Percentiles rank a stretch among this genome's conserved stretches.
Conservation (phyloP, 2,797 vertebrate genomes). For the Otolemur crassicaudatus region DNA sequence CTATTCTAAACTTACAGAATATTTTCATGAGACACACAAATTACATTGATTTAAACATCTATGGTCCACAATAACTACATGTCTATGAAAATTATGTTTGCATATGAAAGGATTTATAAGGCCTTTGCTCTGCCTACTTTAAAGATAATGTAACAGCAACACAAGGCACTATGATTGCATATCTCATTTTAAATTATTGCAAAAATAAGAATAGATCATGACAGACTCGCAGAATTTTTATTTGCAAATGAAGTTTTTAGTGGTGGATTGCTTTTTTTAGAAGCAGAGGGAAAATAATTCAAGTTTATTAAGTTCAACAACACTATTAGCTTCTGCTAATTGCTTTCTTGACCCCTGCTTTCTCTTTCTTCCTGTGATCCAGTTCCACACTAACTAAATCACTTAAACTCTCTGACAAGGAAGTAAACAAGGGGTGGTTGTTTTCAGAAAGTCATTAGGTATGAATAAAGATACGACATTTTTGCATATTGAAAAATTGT, state of each 20-base stretch:
- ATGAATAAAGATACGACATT: conserved; percentile 7
- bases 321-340: conserved; percentile 17
- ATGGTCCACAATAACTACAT: neutral
- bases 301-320: neutral
- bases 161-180: neutral
- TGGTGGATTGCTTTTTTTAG: neutral
- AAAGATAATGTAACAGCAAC: neutral
- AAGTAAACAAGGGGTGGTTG: conserved; percentile 14
- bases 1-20: neutral
- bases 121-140: neutral
- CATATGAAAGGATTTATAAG: neutral
- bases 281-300: neutral
- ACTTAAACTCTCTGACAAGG: neutral
- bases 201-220: neutral
- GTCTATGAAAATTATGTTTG: neutral
- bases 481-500: conserved; percentile 34
- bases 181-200: neutral
- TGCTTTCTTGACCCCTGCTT: conserved; percentile 32
- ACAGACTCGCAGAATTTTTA: neutral
- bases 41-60: neutral
- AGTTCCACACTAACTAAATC: conserved; percentile 4
- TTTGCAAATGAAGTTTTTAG: neutral
- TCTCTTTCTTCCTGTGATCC: conserved; percentile 1
- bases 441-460: conserved; percentile 31
- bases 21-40: neutral